Evolutionary conservation across 2,113 vertebrate species (phyloP).

Genomic region (Lepisosteus oculatus): DNA sequence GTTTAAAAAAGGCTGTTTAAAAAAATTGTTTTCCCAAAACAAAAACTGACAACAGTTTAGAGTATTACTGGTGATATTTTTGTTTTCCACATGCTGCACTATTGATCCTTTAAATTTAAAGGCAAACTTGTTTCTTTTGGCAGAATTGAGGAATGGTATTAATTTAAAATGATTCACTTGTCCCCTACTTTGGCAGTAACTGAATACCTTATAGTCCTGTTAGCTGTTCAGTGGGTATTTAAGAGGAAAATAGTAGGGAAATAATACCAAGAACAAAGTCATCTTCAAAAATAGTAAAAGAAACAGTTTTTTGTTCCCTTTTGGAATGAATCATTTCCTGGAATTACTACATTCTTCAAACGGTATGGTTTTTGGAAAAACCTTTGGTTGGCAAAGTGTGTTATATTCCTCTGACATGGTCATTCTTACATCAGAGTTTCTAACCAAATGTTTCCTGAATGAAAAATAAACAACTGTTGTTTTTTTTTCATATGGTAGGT

Average conservation of each 20-base stretch:
- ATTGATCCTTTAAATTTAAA: too few species aligned
- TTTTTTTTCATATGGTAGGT: neutral
- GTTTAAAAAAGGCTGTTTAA: too few species aligned
- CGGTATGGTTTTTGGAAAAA: neutral
- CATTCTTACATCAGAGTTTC: neutral
- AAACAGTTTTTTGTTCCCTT: neutral
- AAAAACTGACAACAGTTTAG: too few species aligned
- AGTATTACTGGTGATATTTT: too few species aligned
- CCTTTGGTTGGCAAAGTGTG: neutral
- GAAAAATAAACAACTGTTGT: neutral
- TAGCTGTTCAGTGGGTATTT: constrained; percentile 5
- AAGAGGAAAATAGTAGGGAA: constrained; percentile 4
- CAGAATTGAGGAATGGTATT: too few species aligned
- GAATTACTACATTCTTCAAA: neutral
- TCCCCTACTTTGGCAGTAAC: constrained; percentile 7
- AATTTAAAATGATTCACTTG: too few species aligned
- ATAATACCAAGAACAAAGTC: too few species aligned
- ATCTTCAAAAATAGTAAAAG: neutral
- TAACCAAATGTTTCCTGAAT: constrained; percentile 7
- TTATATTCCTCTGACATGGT: neutral
- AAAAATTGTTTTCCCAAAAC: too few species aligned
- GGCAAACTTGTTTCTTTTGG: too few species aligned
- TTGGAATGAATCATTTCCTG: neutral
- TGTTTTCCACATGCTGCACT: too few species aligned
- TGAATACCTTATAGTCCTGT: neutral